phyloP scores from a whole-genome alignment of 1,140 invertebrate genomes.

The silkworm (Bombyx mori) region ASM3026992v2 NC_085129.1:2559501-2560000 shows the following conservation, averaged over 20 bases:
- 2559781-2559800: constrained; percentile 71
- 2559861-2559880: constrained; percentile 66
- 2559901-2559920: constrained; percentile 60
- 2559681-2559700: constrained; percentile 54
- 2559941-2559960: constrained; percentile 71
- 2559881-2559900: constrained; percentile 53
- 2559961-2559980: constrained; percentile 51
- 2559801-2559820: constrained; percentile 65
- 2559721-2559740: constrained; percentile 28
- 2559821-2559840: constrained; percentile 54
- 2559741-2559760: constrained; percentile 70
- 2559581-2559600: constrained; percentile 77
- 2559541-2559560: constrained; percentile 92
- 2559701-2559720: constrained; percentile 66
- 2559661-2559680: constrained; percentile 73
- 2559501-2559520: constrained; percentile 83
- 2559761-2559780: constrained; percentile 59
- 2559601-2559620: constrained; percentile 62
- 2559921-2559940: constrained; percentile 66
- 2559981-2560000: constrained; percentile 64
- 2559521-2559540: constrained; percentile 90
- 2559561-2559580: constrained; percentile 77
- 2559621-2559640: constrained; percentile 62
- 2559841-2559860: constrained; percentile 67
- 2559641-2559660: constrained; percentile 86